Evolutionary conservation across 2,888 invertebrate genomes (phyloP).

Genomic region (Barypeithes pellucidus): DNA sequence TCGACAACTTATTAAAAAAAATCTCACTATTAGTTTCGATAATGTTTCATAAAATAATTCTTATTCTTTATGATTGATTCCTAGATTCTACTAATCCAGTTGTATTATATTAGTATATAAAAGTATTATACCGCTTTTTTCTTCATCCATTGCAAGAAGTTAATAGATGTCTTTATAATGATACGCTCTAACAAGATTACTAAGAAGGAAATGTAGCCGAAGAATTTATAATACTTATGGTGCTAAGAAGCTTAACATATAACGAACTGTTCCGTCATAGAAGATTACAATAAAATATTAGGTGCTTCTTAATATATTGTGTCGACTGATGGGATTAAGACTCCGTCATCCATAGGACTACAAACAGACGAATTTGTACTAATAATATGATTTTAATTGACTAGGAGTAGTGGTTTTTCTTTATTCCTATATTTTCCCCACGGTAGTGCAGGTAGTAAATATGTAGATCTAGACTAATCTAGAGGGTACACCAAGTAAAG

Average conservation of each 20-base stretch:
- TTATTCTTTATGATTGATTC: slow-evolving; percentile 4
- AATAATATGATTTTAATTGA: background rate
- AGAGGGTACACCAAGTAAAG: too few species aligned
- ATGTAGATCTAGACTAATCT: too few species aligned
- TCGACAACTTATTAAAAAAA: too few species aligned
- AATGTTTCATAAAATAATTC: background rate
- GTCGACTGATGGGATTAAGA: background rate
- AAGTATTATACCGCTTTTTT: background rate
- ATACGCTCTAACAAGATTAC: slow-evolving; percentile 11
- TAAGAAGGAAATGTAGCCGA: slow-evolving; percentile 16
- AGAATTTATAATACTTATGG: slow-evolving; percentile 14
- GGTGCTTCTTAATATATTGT: slow-evolving; percentile 1
- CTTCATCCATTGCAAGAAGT: background rate
- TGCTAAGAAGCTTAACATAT: slow-evolving; percentile 19
- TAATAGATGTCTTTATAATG: slow-evolving; percentile 19
- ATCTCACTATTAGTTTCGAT: background rate
- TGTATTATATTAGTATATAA: background rate
- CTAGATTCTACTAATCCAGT: background rate
- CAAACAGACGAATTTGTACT: background rate
- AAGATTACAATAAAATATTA: background rate
- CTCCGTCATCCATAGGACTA: background rate
- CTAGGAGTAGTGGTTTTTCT: too few species aligned
- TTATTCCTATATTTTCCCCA: too few species aligned
- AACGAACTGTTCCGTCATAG: background rate
- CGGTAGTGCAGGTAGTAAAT: too few species aligned